These are phyloP conservation scores for Pseudopodoces humilis DNA, from an alignment of 2,113 vertebrate species.

Conservation along the genomic window DNA sequence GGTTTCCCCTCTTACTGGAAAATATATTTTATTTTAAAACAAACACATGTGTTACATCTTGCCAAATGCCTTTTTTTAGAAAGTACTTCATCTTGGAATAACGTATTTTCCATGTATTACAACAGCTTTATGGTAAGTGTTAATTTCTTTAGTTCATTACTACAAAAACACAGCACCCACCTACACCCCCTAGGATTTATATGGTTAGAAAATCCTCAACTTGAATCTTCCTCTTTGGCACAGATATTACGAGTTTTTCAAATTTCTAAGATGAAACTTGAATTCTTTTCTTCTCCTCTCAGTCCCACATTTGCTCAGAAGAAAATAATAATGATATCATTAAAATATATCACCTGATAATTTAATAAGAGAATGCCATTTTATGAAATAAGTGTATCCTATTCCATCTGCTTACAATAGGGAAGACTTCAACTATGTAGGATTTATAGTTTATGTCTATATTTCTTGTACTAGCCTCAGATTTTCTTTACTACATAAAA, in stretches of 20 bases:
- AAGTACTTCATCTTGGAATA: neutral
- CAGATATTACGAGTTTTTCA: neutral
- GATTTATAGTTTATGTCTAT: neutral
- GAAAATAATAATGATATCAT: too few species aligned
- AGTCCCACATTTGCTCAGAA: neutral
- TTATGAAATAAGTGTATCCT: neutral
- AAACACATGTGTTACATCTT: neutral
- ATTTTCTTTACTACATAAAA: neutral
- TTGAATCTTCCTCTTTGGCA: neutral
- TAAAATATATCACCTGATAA: neutral
- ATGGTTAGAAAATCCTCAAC: neutral
- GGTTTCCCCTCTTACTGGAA: neutral
- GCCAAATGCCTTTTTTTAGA: neutral
- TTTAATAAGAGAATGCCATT: neutral
- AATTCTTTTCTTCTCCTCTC: neutral
- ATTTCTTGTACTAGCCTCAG: neutral
- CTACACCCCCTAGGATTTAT: neutral
- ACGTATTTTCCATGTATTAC: neutral
- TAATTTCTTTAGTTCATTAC: neutral
- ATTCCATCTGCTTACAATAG: neutral
- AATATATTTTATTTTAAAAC: neutral
- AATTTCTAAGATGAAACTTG: neutral
- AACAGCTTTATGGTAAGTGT: neutral
- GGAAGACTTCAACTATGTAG: neutral
- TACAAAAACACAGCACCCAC: neutral